Base-by-base conservation (phyloP, 2,113 vertebrate species). In the Anguilla rostrata region DNA sequence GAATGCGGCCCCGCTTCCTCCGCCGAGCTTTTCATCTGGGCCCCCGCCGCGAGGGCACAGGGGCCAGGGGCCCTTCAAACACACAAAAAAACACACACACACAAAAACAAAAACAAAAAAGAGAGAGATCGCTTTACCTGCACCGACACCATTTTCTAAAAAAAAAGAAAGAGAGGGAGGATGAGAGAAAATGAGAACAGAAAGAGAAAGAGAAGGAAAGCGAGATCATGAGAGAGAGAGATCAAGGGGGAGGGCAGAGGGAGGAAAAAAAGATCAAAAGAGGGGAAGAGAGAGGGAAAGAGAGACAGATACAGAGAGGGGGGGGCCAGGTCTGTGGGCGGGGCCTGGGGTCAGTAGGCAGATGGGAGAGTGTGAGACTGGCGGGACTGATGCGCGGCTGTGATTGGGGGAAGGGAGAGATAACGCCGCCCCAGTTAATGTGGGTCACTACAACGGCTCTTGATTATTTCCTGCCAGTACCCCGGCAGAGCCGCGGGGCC, bases 341-440 rank as follows among this genome's bases (percentile, higher is more conserved):
- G 14, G 56, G 63, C 78, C 26, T 85, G 53, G 20, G 86, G 84
- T 85, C 84, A 53, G 56, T 83, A 85, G 84, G 88, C 89, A 89
- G 90, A 91, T 88, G 87, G 84, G 84, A 53, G 56, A 85, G 86
- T 89, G 87, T 89, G 83, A 71, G 56, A 34, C 34, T 90, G 79
- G 88, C 85, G 87, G 88, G 86, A 81, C 78, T 85, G 39, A 89
- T 29, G 86, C 87, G 83, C 81, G 83, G 71, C 26, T 39, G 39
- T 63, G 49, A 22, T n/a, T 53, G 40, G 39, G 6, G 83, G 81
- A 46, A 53, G 81, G 83, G 78, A 81, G 84, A 43, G 84, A 85
- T 87, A 83, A 91, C 81, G 78, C 85, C 84, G 83, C 82, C 43
- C 49, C 63, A 81, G 71, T 82, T 87, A 88, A 89, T 91, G 85